Percentiles rank a stretch among this genome's conserved stretches.
Conservation (phyloP, 2,888 invertebrate genomes). For the Cordylochernes scorpioides region DNA sequence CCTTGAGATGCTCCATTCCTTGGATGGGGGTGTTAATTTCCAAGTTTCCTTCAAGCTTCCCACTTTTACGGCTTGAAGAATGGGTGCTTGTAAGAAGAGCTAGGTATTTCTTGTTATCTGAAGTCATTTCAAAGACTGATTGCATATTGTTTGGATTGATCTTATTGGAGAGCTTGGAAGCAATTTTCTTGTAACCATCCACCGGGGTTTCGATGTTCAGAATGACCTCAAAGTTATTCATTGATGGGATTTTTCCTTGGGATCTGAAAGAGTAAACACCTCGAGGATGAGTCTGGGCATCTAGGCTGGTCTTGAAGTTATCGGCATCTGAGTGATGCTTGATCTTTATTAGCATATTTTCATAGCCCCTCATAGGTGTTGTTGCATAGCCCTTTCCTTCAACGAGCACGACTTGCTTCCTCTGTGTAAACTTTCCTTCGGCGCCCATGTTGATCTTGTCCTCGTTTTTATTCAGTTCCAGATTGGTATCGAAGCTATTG, state of each 20-base stretch:
- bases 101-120: slow-evolving; percentile 4
- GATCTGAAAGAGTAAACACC: slow-evolving; percentile 5
- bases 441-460: slow-evolving; percentile 1
- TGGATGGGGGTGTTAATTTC: slow-evolving; percentile 5
- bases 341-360: too few relatives aligned
- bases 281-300: slow-evolving; percentile 4
- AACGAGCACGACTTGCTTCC: too few relatives aligned
- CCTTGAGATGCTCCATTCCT: too few relatives aligned
- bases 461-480: slow-evolving; percentile 8
- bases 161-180: slow-evolving; percentile 8
- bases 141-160: slow-evolving; percentile 4
- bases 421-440: slow-evolving; percentile 1
- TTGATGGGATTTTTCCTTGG: slow-evolving; percentile 6
- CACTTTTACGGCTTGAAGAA: slow-evolving; percentile 1
- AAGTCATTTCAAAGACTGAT: slow-evolving; percentile 4
- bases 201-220: slow-evolving; percentile 4
- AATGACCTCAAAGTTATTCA: slow-evolving; percentile 7
- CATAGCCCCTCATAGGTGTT: slow-evolving; percentile 7
- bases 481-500: too few relatives aligned
- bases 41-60: slow-evolving; percentile 4
- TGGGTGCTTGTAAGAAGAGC: slow-evolving; percentile 3
- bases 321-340: too few relatives aligned
- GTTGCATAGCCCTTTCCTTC: slow-evolving; percentile 8
- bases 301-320: slow-evolving; percentile 8
- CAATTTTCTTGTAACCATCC: slow-evolving; percentile 3